Percentiles rank a stretch among this genome's conserved stretches.
phyloP scores from a whole-genome alignment of 37 sponge, comb jelly and placozoan species.

The Agelas oroides region DNA sequence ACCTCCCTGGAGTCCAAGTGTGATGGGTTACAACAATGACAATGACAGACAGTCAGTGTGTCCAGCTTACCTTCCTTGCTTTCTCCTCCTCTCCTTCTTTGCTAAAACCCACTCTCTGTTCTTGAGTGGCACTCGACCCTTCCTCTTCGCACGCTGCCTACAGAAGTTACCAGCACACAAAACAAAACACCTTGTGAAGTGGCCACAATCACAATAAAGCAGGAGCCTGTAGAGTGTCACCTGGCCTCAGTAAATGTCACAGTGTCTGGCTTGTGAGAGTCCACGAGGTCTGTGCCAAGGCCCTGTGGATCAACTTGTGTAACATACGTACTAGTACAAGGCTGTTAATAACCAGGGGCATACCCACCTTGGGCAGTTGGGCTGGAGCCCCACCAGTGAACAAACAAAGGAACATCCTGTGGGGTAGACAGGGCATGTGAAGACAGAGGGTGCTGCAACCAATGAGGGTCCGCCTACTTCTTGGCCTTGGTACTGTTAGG shows the following conservation, averaged over 20 bases:
- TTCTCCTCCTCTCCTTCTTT: conserved; percentile 90
- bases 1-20: conserved; percentile 63
- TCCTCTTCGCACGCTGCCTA: conserved; percentile 57
- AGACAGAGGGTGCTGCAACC: not conserved
- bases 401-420: conserved; percentile 92
- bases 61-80: conserved; percentile 79
- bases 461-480: conserved; percentile 67
- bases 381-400: conserved; percentile 93
- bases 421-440: not conserved
- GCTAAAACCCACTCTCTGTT: conserved; percentile 92
- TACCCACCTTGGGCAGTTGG: conserved; percentile 50
- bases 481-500: conserved; percentile 98
- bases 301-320: conserved; percentile 53
- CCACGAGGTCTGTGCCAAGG: conserved; percentile 62
- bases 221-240: too few relatives aligned
- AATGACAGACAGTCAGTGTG: too few relatives aligned
- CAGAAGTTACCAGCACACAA: not conserved
- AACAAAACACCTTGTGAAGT: too few relatives aligned
- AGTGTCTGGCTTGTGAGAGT: conserved; percentile 25
- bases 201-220: too few relatives aligned
- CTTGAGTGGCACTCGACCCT: conserved; percentile 78
- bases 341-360: too few relatives aligned
- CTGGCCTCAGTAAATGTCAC: conserved; percentile 65
- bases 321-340: too few relatives aligned
- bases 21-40: not conserved